Percentiles rank a stretch among this genome's conserved stretches.
Evolutionary conservation across 2,113 vertebrate genomes (phyloP).

Genomic region (Oncorhynchus masou): DNA sequence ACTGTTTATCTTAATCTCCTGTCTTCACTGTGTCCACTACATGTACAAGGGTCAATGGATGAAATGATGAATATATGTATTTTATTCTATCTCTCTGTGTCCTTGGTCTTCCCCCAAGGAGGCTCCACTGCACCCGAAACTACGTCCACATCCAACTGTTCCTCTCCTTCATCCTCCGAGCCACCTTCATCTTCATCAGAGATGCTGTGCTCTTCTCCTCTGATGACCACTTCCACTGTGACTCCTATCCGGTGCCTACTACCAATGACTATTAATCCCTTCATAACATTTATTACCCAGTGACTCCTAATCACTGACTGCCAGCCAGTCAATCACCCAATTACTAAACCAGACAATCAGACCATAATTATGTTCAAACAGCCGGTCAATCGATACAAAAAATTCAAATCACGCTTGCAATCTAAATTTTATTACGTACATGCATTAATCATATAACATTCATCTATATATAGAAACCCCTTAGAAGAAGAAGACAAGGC

Average conservation of each 20-base stretch:
- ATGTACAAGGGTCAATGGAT: too few relatives aligned
- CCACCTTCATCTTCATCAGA: background rate
- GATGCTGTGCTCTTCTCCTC: constrained; percentile 41
- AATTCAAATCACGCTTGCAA: background rate
- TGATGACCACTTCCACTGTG: constrained; percentile 52
- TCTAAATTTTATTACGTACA: too few relatives aligned
- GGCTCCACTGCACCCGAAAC: background rate
- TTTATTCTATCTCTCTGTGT: too few relatives aligned
- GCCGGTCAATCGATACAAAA: too few relatives aligned
- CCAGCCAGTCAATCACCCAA: background rate
- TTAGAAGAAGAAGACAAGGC: too few relatives aligned
- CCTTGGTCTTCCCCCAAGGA: background rate
- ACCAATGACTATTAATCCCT: background rate
- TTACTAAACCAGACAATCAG: background rate
- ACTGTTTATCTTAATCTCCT: too few relatives aligned
- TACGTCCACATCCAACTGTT: background rate
- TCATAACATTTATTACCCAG: background rate
- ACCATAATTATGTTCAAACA: background rate
- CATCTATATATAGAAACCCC: too few relatives aligned
- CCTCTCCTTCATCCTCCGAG: background rate
- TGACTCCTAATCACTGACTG: background rate
- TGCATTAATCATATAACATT: too few relatives aligned
- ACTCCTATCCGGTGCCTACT: constrained; percentile 48
- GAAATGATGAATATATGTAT: too few relatives aligned
- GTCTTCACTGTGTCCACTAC: too few relatives aligned